Evolutionary conservation across 1,140 invertebrate genomes (phyloP).

Genomic region (Hylaeus anthracinus): DNA sequence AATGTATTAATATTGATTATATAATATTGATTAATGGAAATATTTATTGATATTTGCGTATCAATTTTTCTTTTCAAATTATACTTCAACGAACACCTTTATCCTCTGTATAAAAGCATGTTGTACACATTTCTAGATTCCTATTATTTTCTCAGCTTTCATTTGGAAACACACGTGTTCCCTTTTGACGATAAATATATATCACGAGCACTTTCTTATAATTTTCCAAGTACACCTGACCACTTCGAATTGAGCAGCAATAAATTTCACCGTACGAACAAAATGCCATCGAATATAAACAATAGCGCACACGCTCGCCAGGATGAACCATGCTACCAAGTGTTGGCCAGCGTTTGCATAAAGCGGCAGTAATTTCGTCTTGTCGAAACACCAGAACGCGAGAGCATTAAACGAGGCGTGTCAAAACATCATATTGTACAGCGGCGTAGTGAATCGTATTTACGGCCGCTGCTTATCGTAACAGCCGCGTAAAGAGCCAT

Average conservation of each 20-base stretch:
- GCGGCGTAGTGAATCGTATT: slow-evolving; percentile 46
- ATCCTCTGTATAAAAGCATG: too few species aligned
- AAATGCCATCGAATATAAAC: slow-evolving; percentile 10
- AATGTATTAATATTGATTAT: too few species aligned
- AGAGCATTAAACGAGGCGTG: slow-evolving; percentile 44
- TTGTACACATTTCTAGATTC: too few species aligned
- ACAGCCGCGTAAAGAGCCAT: slow-evolving; percentile 32
- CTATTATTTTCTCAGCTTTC: too few species aligned
- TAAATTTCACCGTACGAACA: slow-evolving; percentile 6
- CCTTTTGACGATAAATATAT: neutral
- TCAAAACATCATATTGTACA: slow-evolving; percentile 46
- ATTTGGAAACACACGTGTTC: neutral
- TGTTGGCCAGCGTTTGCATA: slow-evolving; percentile 2
- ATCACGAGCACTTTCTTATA: neutral
- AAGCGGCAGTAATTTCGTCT: slow-evolving; percentile 17
- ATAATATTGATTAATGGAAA: too few species aligned
- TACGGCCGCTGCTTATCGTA: slow-evolving; percentile 52
- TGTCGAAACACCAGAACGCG: slow-evolving; percentile 23
- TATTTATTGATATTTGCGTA: too few species aligned
- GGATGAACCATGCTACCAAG: neutral
- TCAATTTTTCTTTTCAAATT: too few species aligned
- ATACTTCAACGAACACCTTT: too few species aligned
- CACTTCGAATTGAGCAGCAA: neutral
- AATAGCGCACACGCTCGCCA: neutral
- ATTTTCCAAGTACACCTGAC: neutral